These are phyloP conservation scores for Australoheros scitulus DNA, from an alignment of 2,113 vertebrate genomes.

Conservation along the genomic window DNA sequence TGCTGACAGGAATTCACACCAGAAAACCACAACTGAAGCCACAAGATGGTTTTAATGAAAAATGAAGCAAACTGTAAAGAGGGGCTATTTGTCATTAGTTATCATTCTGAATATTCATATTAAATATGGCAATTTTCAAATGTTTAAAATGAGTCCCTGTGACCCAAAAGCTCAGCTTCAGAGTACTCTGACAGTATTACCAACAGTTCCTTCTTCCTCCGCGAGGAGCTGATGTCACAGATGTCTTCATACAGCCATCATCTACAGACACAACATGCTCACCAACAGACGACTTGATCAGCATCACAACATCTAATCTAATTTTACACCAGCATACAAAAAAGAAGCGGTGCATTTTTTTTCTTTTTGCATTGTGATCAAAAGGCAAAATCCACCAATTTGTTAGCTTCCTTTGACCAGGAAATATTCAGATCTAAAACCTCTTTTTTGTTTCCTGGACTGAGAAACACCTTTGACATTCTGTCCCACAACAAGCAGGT, in stretches of 20 bases:
- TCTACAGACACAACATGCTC: neutral
- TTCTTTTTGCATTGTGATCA: neutral
- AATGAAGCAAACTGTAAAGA: neutral
- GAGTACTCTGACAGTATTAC: neutral
- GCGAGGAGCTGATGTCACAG: neutral
- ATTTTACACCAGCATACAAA: neutral
- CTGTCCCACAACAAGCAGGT: neutral
- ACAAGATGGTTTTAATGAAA: neutral
- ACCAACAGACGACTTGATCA: too few species aligned
- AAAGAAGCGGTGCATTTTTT: accelerated
- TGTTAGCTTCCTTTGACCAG: too few species aligned
- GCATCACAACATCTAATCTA: neutral
- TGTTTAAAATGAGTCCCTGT: neutral
- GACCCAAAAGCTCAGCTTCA: neutral
- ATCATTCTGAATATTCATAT: neutral
- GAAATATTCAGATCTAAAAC: neutral
- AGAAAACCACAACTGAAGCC: too few species aligned
- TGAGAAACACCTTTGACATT: neutral
- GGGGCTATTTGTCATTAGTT: too few species aligned
- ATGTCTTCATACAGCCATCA: neutral
- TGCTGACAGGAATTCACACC: neutral
- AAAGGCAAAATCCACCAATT: neutral
- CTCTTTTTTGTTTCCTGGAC: too few species aligned
- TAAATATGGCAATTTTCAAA: neutral
- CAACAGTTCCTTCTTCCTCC: neutral